Percentiles rank a stretch among this genome's conserved stretches.
phyloP scores from a whole-genome alignment of 2,113 vertebrate genomes.

The Agapornis roseicollis region DNA sequence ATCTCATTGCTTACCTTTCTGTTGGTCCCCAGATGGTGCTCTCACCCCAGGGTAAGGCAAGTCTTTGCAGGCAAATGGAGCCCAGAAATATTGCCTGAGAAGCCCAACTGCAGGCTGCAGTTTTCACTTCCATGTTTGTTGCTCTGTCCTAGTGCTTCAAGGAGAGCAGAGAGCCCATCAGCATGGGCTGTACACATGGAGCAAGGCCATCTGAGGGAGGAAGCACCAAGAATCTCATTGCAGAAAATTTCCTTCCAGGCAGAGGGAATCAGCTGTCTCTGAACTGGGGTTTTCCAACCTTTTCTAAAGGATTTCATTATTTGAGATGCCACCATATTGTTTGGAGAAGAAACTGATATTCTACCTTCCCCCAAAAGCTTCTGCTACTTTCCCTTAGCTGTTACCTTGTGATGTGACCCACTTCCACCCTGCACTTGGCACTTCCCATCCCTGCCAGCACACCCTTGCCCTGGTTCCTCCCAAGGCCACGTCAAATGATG shows the following conservation, averaged over 20 bases:
- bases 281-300: neutral
- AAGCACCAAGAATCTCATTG: neutral
- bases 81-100: neutral
- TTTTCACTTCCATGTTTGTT: neutral
- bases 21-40: slow-evolving; percentile 2
- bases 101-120: neutral
- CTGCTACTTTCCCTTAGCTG: neutral
- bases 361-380: neutral
- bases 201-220: neutral
- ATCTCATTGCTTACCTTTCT: neutral
- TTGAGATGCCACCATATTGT: neutral
- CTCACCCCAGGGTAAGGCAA: neutral
- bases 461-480: neutral
- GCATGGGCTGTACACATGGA: neutral
- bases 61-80: neutral
- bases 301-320: neutral
- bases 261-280: neutral
- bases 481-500: neutral
- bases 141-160: neutral
- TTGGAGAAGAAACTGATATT: neutral
- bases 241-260: neutral
- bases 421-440: neutral
- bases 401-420: neutral
- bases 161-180: neutral
- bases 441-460: neutral